Base-by-base conservation (phyloP, 2,113 vertebrate genomes). In the Lepidothrix coronata region DNA sequence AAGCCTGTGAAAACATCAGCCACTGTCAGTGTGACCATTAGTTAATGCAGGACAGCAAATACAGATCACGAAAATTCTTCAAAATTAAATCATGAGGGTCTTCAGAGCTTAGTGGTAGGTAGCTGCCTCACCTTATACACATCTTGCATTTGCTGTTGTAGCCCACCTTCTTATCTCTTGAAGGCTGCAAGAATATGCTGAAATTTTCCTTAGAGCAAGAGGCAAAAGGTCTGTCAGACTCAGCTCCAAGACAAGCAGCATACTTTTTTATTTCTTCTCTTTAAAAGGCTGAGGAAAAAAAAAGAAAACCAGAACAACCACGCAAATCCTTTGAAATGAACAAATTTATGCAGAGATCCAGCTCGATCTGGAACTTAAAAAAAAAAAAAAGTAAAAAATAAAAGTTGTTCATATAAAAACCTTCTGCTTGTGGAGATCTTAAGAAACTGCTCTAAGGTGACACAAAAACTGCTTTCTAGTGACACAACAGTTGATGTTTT, bases 221-320 rank as follows among this genome's bases (percentile, higher is more conserved):
- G 8, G 7, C 3, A 61, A 3, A 73, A 85, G 5, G 6, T n/a
- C 41, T 0, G 0, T 44, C n/a, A 49, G 19, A 31, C 61, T 65
- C n/a, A 76, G 20, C 9, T 85, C 44, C 41, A 73, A 85, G 94
- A 61, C 5, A 85, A 79, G 7, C 5, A 65, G 22, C 7, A 19
- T 23, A 25, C 4, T 66, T 90, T 70, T 83, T 23, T 0, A 7
- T 51, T 80, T 74, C 7, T 68, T 62, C 20, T 68, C 13, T n/a
- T 76, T 57, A 55, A 68, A 49, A 13, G 11, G 2, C 20, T 73
- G 41, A 48, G 13, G 8, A 20, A 12, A 23, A 55, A 55, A 66
- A 72, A 71, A 18, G 52, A 48, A 12, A 73, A 23, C 9, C 4
- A 62, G n/a, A 63, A 41, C 37, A 63, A n/a, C 22, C 0, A 49